These are phyloP conservation scores for Aphodius sticticus DNA, from an alignment of 2,888 invertebrate species.

Conservation along the genomic window DNA sequence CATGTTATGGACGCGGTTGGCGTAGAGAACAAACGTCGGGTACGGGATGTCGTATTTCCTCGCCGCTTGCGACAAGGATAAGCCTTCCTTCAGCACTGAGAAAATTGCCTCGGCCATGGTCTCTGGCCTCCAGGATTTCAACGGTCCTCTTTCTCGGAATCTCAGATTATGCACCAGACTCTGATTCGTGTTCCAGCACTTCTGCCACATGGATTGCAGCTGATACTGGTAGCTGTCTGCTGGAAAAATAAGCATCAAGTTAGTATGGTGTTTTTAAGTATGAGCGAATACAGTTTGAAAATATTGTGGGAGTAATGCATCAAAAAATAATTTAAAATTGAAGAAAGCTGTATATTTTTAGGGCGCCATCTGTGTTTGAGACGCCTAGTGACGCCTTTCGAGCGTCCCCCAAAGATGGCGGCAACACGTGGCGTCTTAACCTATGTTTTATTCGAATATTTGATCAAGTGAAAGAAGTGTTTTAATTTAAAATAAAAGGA, in stretches of 20 bases:
- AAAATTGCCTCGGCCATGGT: conserved; percentile 96
- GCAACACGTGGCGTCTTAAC: background rate
- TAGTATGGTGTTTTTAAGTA: conserved; percentile 13
- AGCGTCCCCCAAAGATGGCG: background rate
- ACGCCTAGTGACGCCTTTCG: background rate
- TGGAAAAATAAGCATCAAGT: conserved; percentile 58
- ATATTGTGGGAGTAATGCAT: background rate
- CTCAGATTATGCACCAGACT: conserved; percentile 89
- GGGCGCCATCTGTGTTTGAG: background rate
- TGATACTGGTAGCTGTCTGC: conserved; percentile 96
- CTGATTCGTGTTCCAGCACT: conserved; percentile 94
- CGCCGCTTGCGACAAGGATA: conserved; percentile 89
- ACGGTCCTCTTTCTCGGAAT: conserved; percentile 89
- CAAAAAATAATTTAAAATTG: background rate
- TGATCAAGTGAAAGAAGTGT: too few species aligned
- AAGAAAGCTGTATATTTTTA: background rate
- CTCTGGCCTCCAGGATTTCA: conserved; percentile 93
- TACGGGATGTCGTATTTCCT: conserved; percentile 95
- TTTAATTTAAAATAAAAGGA: too few species aligned
- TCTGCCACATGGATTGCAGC: conserved; percentile 95
- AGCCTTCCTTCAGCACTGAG: conserved; percentile 89
- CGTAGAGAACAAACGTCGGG: conserved; percentile 92
- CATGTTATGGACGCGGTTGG: conserved; percentile 93
- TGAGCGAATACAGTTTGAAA: background rate
- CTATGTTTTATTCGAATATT: background rate